phyloP scores from a whole-genome alignment of 2,888 invertebrate genomes.

The Nudaria mundana region DNA sequence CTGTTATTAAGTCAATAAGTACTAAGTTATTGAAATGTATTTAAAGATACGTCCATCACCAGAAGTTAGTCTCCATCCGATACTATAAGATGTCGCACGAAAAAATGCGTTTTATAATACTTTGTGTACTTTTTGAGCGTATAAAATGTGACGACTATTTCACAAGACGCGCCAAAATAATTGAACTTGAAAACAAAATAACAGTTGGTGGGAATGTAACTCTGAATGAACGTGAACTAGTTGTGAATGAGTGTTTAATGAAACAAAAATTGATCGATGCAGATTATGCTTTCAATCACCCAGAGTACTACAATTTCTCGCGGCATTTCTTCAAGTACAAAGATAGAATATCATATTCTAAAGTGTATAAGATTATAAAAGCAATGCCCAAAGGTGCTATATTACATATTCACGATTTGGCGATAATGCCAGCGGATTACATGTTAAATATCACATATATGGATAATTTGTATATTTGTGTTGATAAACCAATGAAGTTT shows the following conservation, averaged over 20 bases:
- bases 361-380: conserved; percentile 83
- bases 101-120: conserved; percentile 9
- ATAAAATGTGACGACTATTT: conserved; percentile 34
- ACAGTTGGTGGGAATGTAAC: conserved; percentile 74
- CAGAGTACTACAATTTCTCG: conserved; percentile 81
- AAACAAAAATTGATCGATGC: conserved; percentile 74
- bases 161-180: conserved; percentile 58
- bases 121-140: conserved; percentile 1
- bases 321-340: conserved; percentile 85
- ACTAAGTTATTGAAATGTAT: too few relatives aligned
- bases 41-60: too few relatives aligned
- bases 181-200: conserved; percentile 66
- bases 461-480: conserved; percentile 81
- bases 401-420: conserved; percentile 86
- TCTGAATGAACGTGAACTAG: conserved; percentile 72
- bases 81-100: too few relatives aligned
- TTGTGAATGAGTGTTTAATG: conserved; percentile 82
- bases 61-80: too few relatives aligned
- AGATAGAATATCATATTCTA: conserved; percentile 79
- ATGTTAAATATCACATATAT: conserved; percentile 83
- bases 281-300: conserved; percentile 70
- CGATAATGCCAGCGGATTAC: conserved; percentile 82
- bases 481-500: conserved; percentile 45
- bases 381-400: conserved; percentile 89
- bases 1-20: too few relatives aligned